Percentiles rank a stretch among this genome's conserved stretches.
Evolutionary conservation across 2,888 invertebrate species (phyloP).

Genomic region (Rutpela maculata): DNA sequence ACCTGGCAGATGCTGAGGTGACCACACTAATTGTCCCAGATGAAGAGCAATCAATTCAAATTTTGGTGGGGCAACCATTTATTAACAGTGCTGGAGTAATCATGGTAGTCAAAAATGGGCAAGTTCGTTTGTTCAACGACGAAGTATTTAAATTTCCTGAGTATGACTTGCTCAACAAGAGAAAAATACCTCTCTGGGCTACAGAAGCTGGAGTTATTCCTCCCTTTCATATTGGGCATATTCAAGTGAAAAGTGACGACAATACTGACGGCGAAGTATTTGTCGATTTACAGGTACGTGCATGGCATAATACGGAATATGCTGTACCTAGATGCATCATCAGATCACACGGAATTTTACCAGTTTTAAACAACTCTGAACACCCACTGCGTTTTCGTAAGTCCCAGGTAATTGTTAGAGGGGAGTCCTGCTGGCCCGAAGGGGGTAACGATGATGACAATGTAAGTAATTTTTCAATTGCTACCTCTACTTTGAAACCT

Average conservation of each 20-base stretch:
- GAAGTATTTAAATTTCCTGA: neutral
- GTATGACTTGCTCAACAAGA: neutral
- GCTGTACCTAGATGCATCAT: neutral
- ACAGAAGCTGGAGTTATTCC: neutral
- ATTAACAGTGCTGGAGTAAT: conserved; percentile 37
- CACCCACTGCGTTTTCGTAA: neutral
- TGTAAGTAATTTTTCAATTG: neutral
- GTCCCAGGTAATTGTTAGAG: conserved; percentile 13
- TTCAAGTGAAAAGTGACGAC: neutral
- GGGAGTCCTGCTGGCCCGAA: neutral
- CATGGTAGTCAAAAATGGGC: conserved; percentile 13
- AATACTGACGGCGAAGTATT: neutral
- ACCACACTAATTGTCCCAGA: conserved; percentile 4
- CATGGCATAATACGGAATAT: neutral
- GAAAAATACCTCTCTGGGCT: neutral
- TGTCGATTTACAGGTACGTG: neutral
- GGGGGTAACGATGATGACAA: too few relatives aligned
- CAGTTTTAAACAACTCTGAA: neutral
- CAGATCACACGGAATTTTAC: neutral
- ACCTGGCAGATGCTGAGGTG: neutral
- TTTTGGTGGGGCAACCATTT: conserved; percentile 40
- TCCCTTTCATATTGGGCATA: neutral
- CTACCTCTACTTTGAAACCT: neutral
- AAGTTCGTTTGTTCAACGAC: neutral
- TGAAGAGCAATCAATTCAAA: conserved; percentile 5